Evolutionary conservation across 2,888 invertebrate species (phyloP), one percentile per base, ranked within the genome.

Genomic region (Cataglyphis livida): DNA sequence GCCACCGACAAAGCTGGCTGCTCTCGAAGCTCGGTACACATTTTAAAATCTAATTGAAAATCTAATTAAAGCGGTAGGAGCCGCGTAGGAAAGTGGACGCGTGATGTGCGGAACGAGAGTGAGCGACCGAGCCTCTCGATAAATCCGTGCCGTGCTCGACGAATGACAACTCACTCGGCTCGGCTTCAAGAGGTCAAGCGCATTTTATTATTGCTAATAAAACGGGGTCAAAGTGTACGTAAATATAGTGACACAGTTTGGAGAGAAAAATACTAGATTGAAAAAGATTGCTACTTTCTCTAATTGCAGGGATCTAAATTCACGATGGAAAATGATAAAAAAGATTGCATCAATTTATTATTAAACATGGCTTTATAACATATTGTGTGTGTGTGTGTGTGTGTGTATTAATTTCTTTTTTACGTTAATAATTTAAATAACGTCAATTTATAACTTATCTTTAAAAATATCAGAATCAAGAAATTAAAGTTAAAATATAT

Each of bases 21-120:
- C 73, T 85, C 81, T 84, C 85, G 84, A 86, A 88, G 87, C 88
- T 86, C 81, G 88, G 87, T 87, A 88, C 84, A 87, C 91, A 87
- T 91, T 91, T 91, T 91, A 89, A 91, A 91, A 90, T 91, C 89
- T 91, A 91, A 91, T 91, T 90, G 91, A 89, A 91, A 91, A 91
- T 90, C 91, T 91, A 90, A 91, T 91, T 91, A 91, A 90, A 86
- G 85, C 84, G 64, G 57, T 68, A 61, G 68, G 62, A 81, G 57
- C 38, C 62, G 62, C 74, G 59, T 32, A 18, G 28, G 79, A 48
- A 76, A 48, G 66, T 57, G 35, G 44, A 51, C 51, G 38, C 41
- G 64, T 57, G 61, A 75, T 48, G 78, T 21, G 64, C 59, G 54
- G 57, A 59, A 62, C 28, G 74, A 48, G 54, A 74, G 41, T 59